These are phyloP conservation scores for Platanista minor DNA, from an alignment of 2,113 vertebrate species.

Conservation along the genomic window DNA sequence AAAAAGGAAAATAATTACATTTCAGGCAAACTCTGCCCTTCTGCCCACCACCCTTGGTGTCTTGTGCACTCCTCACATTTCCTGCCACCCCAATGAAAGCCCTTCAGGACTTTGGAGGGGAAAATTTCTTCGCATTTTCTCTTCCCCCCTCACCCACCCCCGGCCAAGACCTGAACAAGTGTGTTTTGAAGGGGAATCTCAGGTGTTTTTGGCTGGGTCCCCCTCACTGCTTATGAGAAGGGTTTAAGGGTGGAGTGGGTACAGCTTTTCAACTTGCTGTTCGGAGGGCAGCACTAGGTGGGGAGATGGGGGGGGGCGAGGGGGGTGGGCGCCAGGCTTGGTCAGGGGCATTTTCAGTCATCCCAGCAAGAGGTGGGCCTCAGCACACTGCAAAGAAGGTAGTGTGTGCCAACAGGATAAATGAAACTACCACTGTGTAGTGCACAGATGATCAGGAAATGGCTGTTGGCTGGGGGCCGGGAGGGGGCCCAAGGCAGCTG, in stretches of 20 bases:
- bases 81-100: not conserved
- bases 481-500: not conserved
- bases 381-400: not conserved
- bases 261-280: not conserved
- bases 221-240: too few species aligned
- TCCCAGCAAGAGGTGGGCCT: not conserved
- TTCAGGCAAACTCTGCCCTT: not conserved
- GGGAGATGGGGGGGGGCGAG: not conserved
- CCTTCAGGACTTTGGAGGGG: not conserved
- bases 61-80: not conserved
- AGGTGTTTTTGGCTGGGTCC: too few species aligned
- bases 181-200: too few species aligned
- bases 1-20: not conserved
- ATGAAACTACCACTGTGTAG: not conserved
- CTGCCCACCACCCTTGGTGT: not conserved
- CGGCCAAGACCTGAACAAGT: too few species aligned
- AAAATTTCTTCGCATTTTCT: not conserved
- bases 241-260: not conserved
- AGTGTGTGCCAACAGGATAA: fast-evolving
- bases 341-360: not conserved
- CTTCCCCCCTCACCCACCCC: too few species aligned
- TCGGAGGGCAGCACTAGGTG: not conserved
- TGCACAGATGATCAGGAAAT: fast-evolving
- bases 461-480: not conserved
- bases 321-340: not conserved